phyloP scores from a whole-genome alignment of 2,113 vertebrate genomes.

The Notechis scutatus region DNA sequence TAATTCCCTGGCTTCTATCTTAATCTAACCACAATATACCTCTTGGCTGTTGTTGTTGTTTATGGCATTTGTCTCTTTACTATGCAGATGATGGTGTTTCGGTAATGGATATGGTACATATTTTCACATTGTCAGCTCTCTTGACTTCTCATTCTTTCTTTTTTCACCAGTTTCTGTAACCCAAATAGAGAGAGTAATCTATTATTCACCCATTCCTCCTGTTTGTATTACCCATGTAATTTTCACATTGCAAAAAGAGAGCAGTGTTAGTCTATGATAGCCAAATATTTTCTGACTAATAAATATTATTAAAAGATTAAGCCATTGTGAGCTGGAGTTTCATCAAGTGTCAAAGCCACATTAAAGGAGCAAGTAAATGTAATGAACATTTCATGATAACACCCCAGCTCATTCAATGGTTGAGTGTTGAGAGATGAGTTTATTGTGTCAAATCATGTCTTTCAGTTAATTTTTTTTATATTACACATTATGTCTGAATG shows the following conservation, averaged over 20 bases:
- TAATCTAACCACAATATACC: neutral
- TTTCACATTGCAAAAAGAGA: neutral
- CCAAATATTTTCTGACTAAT: neutral
- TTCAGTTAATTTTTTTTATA: neutral
- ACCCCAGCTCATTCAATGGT: neutral
- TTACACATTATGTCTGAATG: neutral
- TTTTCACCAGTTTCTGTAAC: neutral
- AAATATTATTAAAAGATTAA: neutral
- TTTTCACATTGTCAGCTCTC: neutral
- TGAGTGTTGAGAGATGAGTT: neutral
- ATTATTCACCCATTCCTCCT: neutral
- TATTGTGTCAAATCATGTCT: neutral
- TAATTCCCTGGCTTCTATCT: neutral
- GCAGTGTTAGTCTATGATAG: neutral
- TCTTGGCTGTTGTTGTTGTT: neutral
- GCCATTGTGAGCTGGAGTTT: neutral
- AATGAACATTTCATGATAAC: neutral
- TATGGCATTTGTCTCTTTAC: neutral
- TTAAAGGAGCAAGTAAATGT: neutral
- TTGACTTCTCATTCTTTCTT: neutral
- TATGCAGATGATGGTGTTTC: neutral
- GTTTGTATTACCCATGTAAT: neutral
- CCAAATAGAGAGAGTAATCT: neutral
- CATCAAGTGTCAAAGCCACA: neutral
- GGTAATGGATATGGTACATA: neutral